Conservation (phyloP, 2,797 vertebrate genomes). For the Pteropus rufus region DNA sequence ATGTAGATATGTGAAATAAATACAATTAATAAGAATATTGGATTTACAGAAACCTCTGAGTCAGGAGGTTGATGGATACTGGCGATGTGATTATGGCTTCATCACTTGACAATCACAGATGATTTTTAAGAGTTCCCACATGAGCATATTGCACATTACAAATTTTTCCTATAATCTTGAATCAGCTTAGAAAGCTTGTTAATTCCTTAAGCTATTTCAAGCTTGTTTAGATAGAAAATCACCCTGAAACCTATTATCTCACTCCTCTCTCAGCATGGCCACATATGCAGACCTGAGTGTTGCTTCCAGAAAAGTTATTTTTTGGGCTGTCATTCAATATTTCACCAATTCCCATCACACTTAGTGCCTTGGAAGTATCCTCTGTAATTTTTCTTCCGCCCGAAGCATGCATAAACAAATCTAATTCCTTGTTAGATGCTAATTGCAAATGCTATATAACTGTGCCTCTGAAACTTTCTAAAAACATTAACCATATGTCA, state of each 20-base stretch:
- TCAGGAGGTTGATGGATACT: conserved; percentile 45
- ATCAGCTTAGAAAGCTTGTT: conserved; percentile 68
- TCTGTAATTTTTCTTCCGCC: conserved; percentile 50
- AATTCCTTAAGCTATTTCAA: conserved; percentile 76
- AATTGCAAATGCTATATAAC: conserved; percentile 56
- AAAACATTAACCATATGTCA: conserved; percentile 69
- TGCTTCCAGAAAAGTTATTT: conserved; percentile 46
- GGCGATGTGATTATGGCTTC: conserved; percentile 65
- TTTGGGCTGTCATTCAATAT: conserved; percentile 49
- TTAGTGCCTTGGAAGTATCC: conserved; percentile 40
- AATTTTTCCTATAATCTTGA: conserved; percentile 70
- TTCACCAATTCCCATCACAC: conserved; percentile 49
- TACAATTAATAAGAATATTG: conserved; percentile 61
- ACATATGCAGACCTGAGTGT: conserved; percentile 16
- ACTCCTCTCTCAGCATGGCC: background rate
- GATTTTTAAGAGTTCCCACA: conserved; percentile 64
- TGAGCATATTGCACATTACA: conserved; percentile 58
- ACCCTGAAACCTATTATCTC: conserved; percentile 59
- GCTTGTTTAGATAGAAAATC: conserved; percentile 61
- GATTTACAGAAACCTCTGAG: conserved; percentile 51
- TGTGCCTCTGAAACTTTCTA: conserved; percentile 49
- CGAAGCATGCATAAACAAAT: conserved; percentile 54
- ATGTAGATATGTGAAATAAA: conserved; percentile 49
- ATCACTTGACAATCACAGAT: conserved; percentile 69
- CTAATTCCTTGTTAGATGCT: conserved; percentile 60